These are phyloP conservation scores for Melolontha melolontha DNA, from an alignment of 2,888 invertebrate species.

Conservation along the genomic window DNA sequence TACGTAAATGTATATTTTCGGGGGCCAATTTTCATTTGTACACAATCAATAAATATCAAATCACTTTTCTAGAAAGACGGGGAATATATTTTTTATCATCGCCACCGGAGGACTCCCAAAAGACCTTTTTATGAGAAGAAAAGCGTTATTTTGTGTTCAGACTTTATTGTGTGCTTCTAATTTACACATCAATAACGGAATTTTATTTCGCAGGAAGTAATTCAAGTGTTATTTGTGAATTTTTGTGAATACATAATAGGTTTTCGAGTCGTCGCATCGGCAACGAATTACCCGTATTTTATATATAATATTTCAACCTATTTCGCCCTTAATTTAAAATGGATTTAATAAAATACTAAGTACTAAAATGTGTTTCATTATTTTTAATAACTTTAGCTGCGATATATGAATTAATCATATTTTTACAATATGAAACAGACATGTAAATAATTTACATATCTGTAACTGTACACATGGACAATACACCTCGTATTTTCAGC, in stretches of 20 bases:
- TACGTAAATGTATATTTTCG: slow-evolving; percentile 8
- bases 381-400: no score
- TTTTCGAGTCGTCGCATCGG: no score
- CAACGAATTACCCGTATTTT: no score
- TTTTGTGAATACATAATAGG: slow-evolving; percentile 8
- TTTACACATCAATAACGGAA: slow-evolving; percentile 27
- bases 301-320: no score
- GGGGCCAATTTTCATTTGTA: slow-evolving; percentile 4
- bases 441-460: no score
- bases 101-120: neutral
- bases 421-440: no score
- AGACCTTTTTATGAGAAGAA: slow-evolving; percentile 3
- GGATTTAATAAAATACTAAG: no score
- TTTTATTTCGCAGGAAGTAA: slow-evolving; percentile 19
- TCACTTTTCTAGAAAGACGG: neutral
- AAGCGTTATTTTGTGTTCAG: slow-evolving; percentile 2
- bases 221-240: slow-evolving; percentile 6
- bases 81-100: slow-evolving; percentile 3
- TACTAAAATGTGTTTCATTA: no score
- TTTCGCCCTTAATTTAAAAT: no score
- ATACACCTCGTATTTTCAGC: no score
- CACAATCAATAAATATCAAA: slow-evolving; percentile 8
- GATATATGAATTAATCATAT: no score
- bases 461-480: no score
- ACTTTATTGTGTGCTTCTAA: slow-evolving; percentile 2